Percentiles rank a stretch among this genome's conserved stretches.
phyloP scores from a whole-genome alignment of 2,113 vertebrate genomes.

The Protobothrops mucrosquamatus region DNA sequence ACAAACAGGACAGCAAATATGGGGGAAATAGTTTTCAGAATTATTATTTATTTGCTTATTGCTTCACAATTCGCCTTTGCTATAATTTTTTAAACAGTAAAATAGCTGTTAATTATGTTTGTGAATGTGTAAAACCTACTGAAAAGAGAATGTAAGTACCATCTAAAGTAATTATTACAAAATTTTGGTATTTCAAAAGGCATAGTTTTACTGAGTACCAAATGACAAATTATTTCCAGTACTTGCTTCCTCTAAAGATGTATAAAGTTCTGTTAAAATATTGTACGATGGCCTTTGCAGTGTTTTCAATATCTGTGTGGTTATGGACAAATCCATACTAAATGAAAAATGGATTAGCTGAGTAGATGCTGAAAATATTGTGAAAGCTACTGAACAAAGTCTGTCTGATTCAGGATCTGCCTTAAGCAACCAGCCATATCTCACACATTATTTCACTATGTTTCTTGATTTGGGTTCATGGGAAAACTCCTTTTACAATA shows the following conservation, averaged over 20 bases:
- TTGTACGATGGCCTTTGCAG: neutral
- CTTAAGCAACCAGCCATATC: neutral
- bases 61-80: neutral
- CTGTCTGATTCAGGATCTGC: neutral
- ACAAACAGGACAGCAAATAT: neutral
- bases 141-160: neutral
- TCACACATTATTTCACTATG: neutral
- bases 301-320: neutral
- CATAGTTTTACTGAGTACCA: neutral
- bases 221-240: neutral
- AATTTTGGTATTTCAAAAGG: neutral
- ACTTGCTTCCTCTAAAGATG: neutral
- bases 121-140: neutral
- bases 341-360: neutral
- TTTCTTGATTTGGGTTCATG: neutral
- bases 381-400: neutral
- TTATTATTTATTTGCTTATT: neutral
- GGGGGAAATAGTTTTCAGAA: neutral
- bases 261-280: neutral
- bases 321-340: neutral
- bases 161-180: neutral
- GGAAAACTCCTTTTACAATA: neutral
- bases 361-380: neutral
- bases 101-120: neutral
- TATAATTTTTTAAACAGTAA: neutral